Conservation (phyloP, 2,113 vertebrate genomes). For the Platysteira castanea region DNA sequence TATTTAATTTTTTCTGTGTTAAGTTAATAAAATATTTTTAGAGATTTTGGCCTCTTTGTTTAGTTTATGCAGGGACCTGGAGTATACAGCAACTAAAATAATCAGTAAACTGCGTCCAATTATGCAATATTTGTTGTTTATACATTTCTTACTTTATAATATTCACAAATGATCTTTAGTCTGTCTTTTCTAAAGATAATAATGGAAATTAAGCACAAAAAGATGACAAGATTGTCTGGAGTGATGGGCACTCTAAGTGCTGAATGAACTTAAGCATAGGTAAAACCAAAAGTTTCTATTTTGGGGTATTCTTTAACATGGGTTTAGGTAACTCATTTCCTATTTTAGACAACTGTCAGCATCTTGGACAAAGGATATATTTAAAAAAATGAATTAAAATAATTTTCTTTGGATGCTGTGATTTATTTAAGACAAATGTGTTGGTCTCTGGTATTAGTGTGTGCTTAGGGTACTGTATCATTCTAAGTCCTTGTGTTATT, state of each 20-base stretch:
- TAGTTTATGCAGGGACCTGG: background rate
- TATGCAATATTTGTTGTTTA: background rate
- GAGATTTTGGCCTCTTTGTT: background rate
- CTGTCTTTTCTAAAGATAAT: background rate
- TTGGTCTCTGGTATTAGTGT: background rate
- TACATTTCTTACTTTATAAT: background rate
- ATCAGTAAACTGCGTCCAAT: background rate
- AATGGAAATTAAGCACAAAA: background rate
- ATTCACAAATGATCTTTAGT: background rate
- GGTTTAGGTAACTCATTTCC: background rate
- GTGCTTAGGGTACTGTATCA: background rate
- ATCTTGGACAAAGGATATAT: background rate
- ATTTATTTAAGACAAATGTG: background rate
- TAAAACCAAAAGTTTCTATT: background rate
- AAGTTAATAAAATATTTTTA: background rate
- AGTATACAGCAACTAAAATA: background rate
- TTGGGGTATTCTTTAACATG: background rate
- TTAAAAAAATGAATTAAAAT: background rate
- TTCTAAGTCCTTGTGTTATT: background rate
- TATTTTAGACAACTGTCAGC: background rate
- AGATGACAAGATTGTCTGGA: background rate
- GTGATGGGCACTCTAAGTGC: rapidly evolving
- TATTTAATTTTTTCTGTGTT: background rate
- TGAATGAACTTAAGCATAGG: background rate
- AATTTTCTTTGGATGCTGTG: background rate